These are phyloP conservation scores for Berghia stephanieae DNA, from an alignment of 1,140 invertebrate species.

Conservation along the genomic window DNA sequence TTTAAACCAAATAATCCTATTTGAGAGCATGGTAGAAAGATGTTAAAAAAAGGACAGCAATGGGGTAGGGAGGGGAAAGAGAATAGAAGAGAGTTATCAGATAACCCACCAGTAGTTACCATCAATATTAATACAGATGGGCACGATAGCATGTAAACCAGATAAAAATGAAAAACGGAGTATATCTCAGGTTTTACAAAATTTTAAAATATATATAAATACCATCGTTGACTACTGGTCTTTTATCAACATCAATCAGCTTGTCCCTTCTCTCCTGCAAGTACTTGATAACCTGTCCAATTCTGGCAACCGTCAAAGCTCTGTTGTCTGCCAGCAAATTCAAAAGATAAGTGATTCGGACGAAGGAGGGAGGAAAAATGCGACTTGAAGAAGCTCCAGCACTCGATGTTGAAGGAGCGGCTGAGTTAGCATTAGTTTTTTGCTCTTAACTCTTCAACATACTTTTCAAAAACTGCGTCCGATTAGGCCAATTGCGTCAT, in stretches of 20 bases:
- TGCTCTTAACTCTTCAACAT: slow-evolving; percentile 70
- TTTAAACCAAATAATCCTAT: too few species aligned
- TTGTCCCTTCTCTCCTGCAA: slow-evolving; percentile 78
- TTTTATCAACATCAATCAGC: slow-evolving; percentile 40
- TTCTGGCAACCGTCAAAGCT: slow-evolving; percentile 80
- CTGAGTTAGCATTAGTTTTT: slow-evolving; percentile 37
- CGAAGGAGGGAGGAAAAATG: slow-evolving; percentile 43
- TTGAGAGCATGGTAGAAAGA: too few species aligned
- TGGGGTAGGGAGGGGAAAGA: too few species aligned
- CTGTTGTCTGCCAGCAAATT: slow-evolving; percentile 83
- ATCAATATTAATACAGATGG: too few species aligned
- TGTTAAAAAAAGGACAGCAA: too few species aligned
- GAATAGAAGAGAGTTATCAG: too few species aligned
- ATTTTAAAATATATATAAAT: too few species aligned
- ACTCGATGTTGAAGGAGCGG: slow-evolving; percentile 26
- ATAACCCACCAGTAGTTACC: too few species aligned
- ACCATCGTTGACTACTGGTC: slow-evolving; percentile 21
- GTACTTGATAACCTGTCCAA: slow-evolving; percentile 83
- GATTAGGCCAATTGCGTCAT: slow-evolving; percentile 84
- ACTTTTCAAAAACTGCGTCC: slow-evolving; percentile 81
- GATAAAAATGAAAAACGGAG: too few species aligned
- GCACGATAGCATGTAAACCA: too few species aligned
- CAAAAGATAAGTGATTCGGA: slow-evolving; percentile 74
- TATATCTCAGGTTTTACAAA: too few species aligned
- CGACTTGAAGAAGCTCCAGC: slow-evolving; percentile 25